A percentile compares a stretch with the other conserved stretches of the same genome.
phyloP scores from a whole-genome alignment of 2,797 vertebrate species.

The Melanotaenia pygmaea region DNA sequence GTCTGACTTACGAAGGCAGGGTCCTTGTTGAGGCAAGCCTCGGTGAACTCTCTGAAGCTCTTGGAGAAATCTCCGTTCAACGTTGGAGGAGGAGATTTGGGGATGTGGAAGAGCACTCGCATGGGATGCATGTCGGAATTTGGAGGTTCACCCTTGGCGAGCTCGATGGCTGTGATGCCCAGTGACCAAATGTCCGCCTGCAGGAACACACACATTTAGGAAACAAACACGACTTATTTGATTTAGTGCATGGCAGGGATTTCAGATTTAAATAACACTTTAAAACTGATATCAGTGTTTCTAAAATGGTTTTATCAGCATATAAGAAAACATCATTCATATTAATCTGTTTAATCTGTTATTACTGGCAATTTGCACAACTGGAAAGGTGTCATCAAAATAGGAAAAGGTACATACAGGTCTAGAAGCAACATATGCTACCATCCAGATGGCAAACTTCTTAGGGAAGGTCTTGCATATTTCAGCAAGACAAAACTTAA shows the following conservation, averaged over 20 bases:
- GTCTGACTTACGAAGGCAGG: slow-evolving; percentile 88
- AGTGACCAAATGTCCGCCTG: slow-evolving; percentile 96
- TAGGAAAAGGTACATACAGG: too few species aligned
- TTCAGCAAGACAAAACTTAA: too few species aligned
- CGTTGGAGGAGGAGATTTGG: slow-evolving; percentile 91
- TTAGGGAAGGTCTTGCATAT: too few species aligned
- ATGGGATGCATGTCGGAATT: slow-evolving; percentile 95
- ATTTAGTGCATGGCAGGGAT: not conserved
- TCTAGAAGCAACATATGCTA: too few species aligned
- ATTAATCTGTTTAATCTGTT: too few species aligned
- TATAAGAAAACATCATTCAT: not conserved
- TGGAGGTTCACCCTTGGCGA: slow-evolving; percentile 93
- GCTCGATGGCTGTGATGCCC: slow-evolving; percentile 94
- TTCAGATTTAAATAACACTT: not conserved
- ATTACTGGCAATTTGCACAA: too few species aligned
- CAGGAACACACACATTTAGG: not conserved
- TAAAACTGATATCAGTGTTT: not conserved
- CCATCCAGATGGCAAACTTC: too few species aligned
- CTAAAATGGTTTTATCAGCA: not conserved
- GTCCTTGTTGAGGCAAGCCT: slow-evolving; percentile 95
- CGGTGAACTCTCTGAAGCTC: slow-evolving; percentile 94
- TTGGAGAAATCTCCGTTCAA: slow-evolving; percentile 92
- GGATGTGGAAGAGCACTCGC: slow-evolving; percentile 95
- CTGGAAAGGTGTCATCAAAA: too few species aligned
- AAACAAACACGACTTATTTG: not conserved